A percentile compares a stretch with the other conserved stretches of the same genome.
These are phyloP conservation scores for Hydrolagus affinis DNA, from an alignment of 2,113 vertebrate genomes.

Conservation along the genomic window DNA sequence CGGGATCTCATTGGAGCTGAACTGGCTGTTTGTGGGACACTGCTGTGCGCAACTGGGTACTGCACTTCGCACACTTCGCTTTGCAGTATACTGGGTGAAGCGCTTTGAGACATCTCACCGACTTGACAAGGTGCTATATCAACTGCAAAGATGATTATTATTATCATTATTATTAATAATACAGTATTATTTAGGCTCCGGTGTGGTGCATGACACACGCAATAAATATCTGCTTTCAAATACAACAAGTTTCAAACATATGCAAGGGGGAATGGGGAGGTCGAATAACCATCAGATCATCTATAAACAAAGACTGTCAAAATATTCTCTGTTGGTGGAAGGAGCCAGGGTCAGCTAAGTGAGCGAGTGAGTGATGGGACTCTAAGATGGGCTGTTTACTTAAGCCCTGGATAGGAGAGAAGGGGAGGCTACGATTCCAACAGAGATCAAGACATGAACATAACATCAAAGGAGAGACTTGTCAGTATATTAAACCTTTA, in stretches of 20 bases:
- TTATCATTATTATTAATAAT: no score
- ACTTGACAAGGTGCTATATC: no score
- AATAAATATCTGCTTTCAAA: background rate
- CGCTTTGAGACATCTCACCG: no score
- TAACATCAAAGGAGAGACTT: slow-evolving; percentile 58
- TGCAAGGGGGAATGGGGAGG: background rate
- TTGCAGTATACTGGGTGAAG: no score
- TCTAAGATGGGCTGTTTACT: slow-evolving; percentile 52
- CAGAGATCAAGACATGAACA: slow-evolving; percentile 55
- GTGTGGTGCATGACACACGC: no score
- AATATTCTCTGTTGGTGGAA: background rate
- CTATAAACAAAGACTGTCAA: background rate
- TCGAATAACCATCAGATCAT: background rate
- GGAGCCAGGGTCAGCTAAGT: background rate
- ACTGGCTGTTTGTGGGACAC: no score
- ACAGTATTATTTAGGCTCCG: no score
- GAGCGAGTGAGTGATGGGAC: slow-evolving; percentile 41
- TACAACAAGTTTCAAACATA: background rate
- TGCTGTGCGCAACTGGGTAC: no score
- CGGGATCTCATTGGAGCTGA: no score
- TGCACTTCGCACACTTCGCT: no score
- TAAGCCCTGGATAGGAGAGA: slow-evolving; percentile 46
- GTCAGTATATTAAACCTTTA: slow-evolving; percentile 60
- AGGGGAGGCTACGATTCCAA: slow-evolving; percentile 50
- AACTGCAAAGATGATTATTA: no score